Evolutionary conservation across 2,113 vertebrate species (phyloP).

Genomic region (Amblyopsis rosae): DNA sequence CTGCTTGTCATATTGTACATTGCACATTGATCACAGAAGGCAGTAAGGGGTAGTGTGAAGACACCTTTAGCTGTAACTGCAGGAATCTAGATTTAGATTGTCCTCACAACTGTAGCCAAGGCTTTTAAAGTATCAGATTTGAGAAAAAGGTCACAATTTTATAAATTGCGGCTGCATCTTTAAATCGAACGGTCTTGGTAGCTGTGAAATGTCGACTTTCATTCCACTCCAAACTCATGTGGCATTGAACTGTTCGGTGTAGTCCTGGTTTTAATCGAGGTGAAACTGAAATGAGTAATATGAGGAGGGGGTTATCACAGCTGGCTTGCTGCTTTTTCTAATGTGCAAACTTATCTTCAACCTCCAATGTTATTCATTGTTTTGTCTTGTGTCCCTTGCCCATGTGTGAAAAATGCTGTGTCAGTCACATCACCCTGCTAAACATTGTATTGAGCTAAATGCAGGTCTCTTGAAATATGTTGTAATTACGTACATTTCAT

Average conservation of each 20-base stretch:
- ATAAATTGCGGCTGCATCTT: slow-evolving; percentile 22
- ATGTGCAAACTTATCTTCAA: slow-evolving; percentile 1
- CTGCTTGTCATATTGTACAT: background rate
- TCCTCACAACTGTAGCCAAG: background rate
- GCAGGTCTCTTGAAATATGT: background rate
- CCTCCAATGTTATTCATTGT: background rate
- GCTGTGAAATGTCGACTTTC: slow-evolving; percentile 37
- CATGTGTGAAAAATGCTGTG: slow-evolving; percentile 7
- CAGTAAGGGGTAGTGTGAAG: too few relatives aligned
- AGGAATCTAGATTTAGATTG: background rate
- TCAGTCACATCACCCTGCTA: slow-evolving; percentile 7
- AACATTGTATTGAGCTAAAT: background rate
- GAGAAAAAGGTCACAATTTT: background rate
- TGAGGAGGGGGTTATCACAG: slow-evolving; percentile 2
- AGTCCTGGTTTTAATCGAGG: slow-evolving; percentile 18
- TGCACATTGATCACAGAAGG: too few relatives aligned
- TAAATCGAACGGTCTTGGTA: slow-evolving; percentile 11
- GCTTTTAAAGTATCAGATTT: slow-evolving; percentile 23
- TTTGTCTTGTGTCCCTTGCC: background rate
- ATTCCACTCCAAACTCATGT: slow-evolving; percentile 21
- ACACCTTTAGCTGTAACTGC: background rate
- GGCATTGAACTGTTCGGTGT: background rate
- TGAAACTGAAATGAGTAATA: slow-evolving; percentile 36
- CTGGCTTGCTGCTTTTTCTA: slow-evolving; percentile 7
- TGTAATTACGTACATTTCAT: slow-evolving; percentile 2